Evolutionary conservation across 1,140 invertebrate species (phyloP), one percentile per base, ranked within the genome.

Genomic region (Stegodyphus dumicola): DNA sequence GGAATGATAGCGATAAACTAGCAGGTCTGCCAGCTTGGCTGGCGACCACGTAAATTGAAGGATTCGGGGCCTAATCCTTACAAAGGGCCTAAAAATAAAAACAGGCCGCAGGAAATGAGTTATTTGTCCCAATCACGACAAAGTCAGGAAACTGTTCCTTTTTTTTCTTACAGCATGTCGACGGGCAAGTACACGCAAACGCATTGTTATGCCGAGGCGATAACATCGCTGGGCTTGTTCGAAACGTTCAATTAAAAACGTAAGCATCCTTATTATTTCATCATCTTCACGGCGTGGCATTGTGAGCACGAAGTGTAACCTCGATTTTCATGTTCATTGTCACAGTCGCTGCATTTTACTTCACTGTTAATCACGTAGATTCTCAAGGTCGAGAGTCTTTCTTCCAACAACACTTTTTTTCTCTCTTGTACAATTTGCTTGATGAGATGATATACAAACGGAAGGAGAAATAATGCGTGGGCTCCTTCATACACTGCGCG

Each of bases 231-330:
- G 10, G 18, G 74, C 81, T 76, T 77, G 73, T 85, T 85, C 64
- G 64, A 60, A 60, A 77, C 17, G 81, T 85, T 85, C 81, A 85
- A 85, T 85, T 85, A 85, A 85, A 85, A 85, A 85, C 73, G 81
- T 77, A 77, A 85, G 56, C 81, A 85, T 77, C 81, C 81, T 85
- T 85, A 85, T 85, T 85, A 85, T 85, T 85, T 85, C 81, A 85
- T 85, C 80, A 83, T 81, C 70, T 49, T 67, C 49, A 60, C 11
- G 52, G 15, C 48, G 7, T 52, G 33, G 79, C 73, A 85, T 77
- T 85, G 64, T 85, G 65, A 56, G n/a, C 71, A 53, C 53, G 33
- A 17, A 66, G 15, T 5, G 13, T 54, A 80, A 66, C 67, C 78
- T 75, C 48, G 49, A 83, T 85, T 85, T 85, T 77, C 74, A 85